Percentiles rank a stretch among this genome's conserved stretches.
phyloP scores from a whole-genome alignment of 2,797 vertebrate genomes.

The Fistularia tabacaria region DNA sequence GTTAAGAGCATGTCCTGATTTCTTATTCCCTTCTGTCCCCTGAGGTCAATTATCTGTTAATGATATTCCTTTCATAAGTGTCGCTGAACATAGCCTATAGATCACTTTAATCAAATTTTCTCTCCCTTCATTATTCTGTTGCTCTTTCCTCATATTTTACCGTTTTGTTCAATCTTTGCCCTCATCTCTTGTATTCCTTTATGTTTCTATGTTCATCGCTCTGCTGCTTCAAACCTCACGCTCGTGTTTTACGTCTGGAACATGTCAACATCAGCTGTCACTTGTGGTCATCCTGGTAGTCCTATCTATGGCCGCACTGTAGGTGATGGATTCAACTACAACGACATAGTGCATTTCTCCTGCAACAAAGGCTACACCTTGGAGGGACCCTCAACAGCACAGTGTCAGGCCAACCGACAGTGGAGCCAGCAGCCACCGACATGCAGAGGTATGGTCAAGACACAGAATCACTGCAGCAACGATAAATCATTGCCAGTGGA shows the following conservation, averaged over 20 bases:
- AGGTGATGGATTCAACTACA: constrained; percentile 95
- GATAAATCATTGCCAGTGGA: constrained; percentile 24
- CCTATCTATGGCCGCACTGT: constrained; percentile 95
- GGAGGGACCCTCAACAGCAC: constrained; percentile 91
- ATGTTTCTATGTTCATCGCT: no score
- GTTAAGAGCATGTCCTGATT: constrained; percentile 21
- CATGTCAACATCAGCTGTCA: constrained; percentile 78
- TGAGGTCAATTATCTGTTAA: constrained; percentile 62
- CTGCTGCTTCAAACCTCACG: no score
- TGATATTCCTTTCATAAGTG: constrained; percentile 45
- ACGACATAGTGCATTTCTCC: constrained; percentile 90
- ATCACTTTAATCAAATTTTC: constrained; percentile 44
- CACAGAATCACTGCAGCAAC: constrained; percentile 2
- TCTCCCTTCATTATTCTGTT: background rate
- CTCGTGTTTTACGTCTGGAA: no score
- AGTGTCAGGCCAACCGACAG: constrained; percentile 91
- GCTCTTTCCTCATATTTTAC: constrained; percentile 2
- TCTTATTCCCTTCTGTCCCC: constrained; percentile 26
- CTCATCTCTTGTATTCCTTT: constrained; percentile 5
- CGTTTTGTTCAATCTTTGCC: background rate
- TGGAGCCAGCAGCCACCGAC: constrained; percentile 94
- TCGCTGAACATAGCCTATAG: constrained; percentile 42
- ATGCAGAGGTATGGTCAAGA: constrained; percentile 84
- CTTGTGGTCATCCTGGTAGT: constrained; percentile 96
- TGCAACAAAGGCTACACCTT: constrained; percentile 94